These are phyloP conservation scores for Tuberolachnus salignus DNA, from an alignment of 2,888 invertebrate genomes.

Conservation along the genomic window DNA sequence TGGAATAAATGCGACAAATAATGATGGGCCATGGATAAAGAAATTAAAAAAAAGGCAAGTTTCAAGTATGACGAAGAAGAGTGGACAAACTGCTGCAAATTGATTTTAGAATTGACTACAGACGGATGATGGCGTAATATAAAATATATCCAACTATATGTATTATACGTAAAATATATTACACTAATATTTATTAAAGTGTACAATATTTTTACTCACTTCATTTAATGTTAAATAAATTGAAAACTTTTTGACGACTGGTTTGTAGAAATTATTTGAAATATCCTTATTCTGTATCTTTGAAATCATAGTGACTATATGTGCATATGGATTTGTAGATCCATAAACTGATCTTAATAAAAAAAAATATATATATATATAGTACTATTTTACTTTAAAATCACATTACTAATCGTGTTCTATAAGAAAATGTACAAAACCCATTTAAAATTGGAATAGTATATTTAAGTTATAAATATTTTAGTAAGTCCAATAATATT, in stretches of 20 bases:
- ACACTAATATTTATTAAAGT: neutral
- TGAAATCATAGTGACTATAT: constrained; percentile 16
- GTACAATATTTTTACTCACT: neutral
- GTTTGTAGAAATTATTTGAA: neutral
- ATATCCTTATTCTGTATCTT: neutral
- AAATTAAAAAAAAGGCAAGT: neutral
- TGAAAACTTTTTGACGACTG: neutral
- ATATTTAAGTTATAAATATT: neutral
- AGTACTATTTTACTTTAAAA: no score
- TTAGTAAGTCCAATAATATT: no score
- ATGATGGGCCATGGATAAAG: no score
- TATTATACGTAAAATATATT: neutral
- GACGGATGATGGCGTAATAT: no score
- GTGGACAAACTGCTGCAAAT: neutral
- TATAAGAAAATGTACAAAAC: neutral
- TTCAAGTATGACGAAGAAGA: neutral
- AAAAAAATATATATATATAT: no score
- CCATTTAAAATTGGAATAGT: neutral
- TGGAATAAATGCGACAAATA: no score
- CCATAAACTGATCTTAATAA: constrained; percentile 36
- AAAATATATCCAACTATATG: neutral
- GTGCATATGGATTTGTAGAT: constrained; percentile 21
- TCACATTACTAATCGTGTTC: no score
- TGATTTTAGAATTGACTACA: neutral
- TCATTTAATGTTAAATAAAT: constrained; percentile 37